Base-by-base conservation (phyloP, 2,113 vertebrate species). In the Synchiropus splendidus region DNA sequence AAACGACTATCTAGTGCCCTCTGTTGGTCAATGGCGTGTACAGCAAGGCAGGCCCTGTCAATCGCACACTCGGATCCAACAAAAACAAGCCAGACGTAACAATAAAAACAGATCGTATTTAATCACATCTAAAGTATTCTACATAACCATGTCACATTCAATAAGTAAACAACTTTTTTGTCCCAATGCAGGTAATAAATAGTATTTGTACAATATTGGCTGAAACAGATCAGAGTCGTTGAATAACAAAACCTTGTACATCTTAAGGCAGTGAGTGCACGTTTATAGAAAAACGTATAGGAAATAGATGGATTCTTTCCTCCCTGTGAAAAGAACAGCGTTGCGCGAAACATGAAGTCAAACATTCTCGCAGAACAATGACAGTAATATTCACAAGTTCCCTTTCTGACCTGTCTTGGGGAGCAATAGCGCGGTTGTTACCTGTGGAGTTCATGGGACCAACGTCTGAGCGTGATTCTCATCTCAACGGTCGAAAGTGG, bases 161-260 rank as follows among this genome's bases (percentile, higher is more conserved):
- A 89, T 90, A 92, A 82, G 89, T 93, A 92, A 94, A 96, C 89
- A 91, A 88, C 88, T 88, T 89, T 82, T 87, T 91, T n/a, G n/a
- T n/a, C n/a, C 75, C 90, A 91, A 93, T 89, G 92, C 90, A 93
- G 85, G 92, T 94, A 96, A 95, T 97, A 93, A 98, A 97, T 95
- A 94, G 91, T 89, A 69, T 96, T 91, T 88, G 88, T 94, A 94
- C 92, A 96, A 5, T 27, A 27, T 27, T 27, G 21, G 21, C 21
- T 27, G 21, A 27, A 97, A 93, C 86, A 84, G 88, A 92, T 88
- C 88, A 81, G 81, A 82, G 87, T 90, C 86, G 21, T 45, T 79
- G 86, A 85, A 88, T 27, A 27, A 88, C 83, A 68, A 77, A 88
- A 85, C 79, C 83, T 84, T 86, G 86, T 85, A 83, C 78, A 49